phyloP scores from a whole-genome alignment of 2,113 vertebrate species.

The Myrmecobius fasciatus region DNA sequence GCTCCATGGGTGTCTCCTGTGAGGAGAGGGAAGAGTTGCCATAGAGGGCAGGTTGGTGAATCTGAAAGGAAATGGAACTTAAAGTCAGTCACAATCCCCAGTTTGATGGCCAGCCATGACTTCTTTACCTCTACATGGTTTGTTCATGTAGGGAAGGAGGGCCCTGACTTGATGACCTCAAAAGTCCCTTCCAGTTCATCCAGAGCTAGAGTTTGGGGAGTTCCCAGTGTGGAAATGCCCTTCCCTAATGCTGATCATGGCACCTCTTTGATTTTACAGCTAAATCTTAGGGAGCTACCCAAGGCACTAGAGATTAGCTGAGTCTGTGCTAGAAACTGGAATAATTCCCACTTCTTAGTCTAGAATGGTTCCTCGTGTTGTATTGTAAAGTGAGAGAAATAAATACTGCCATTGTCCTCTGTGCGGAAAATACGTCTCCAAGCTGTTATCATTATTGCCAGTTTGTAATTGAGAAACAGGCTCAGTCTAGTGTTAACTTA shows the following conservation, averaged over 20 bases:
- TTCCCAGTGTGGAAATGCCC: neutral
- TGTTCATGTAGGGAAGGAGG: neutral
- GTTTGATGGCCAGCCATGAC: neutral
- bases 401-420: neutral
- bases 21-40: neutral
- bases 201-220: neutral
- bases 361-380: too few species aligned
- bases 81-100: neutral
- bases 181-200: neutral
- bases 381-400: neutral
- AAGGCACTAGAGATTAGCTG: neutral
- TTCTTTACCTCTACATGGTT: neutral
- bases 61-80: too few species aligned
- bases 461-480: neutral
- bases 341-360: neutral
- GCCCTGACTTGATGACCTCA: neutral
- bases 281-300: neutral
- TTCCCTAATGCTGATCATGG: neutral
- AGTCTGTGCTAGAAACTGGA: neutral
- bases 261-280: neutral
- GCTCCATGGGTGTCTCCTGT: neutral
- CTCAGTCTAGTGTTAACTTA: neutral
- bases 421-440: too few species aligned
- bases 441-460: neutral
- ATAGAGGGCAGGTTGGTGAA: neutral